Percentiles rank a stretch among this genome's conserved stretches.
These are phyloP conservation scores for Copidosoma aretas DNA, from an alignment of 2,888 invertebrate species.

Conservation along the genomic window DNA sequence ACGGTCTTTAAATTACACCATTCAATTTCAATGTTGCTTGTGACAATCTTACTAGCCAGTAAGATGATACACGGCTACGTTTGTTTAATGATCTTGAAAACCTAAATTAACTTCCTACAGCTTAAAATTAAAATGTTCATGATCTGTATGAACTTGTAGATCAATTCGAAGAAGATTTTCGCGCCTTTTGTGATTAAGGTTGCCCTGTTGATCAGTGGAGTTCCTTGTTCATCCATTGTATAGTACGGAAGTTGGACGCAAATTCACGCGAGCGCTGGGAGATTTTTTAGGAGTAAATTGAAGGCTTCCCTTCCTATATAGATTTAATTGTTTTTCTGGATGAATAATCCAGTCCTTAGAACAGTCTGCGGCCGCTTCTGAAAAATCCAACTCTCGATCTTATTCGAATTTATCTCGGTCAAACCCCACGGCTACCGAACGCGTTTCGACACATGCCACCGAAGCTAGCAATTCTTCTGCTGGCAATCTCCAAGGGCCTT, in stretches of 20 bases:
- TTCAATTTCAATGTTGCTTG: not conserved
- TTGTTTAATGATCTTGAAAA: not conserved
- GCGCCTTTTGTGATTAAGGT: not conserved
- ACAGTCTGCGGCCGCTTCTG: not conserved
- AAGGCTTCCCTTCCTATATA: not conserved
- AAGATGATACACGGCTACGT: not conserved
- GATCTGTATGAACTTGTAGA: not conserved
- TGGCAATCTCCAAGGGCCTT: no score
- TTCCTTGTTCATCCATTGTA: not conserved
- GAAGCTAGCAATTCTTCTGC: no score
- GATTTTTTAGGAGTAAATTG: not conserved
- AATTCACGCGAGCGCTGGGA: not conserved
- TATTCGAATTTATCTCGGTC: not conserved
- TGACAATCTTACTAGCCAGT: not conserved
- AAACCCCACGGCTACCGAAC: no score
- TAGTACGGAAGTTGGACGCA: not conserved
- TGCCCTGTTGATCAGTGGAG: not conserved
- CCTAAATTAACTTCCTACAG: not conserved
- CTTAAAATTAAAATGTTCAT: not conserved
- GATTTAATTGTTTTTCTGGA: not conserved
- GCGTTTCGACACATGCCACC: no score
- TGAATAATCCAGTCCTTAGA: not conserved
- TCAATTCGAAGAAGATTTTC: not conserved
- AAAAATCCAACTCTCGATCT: not conserved
- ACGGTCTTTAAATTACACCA: not conserved